Percentiles rank a stretch among this genome's conserved stretches.
Conservation (phyloP, 2,113 vertebrate species). For the Typhlomys cinereus region DNA sequence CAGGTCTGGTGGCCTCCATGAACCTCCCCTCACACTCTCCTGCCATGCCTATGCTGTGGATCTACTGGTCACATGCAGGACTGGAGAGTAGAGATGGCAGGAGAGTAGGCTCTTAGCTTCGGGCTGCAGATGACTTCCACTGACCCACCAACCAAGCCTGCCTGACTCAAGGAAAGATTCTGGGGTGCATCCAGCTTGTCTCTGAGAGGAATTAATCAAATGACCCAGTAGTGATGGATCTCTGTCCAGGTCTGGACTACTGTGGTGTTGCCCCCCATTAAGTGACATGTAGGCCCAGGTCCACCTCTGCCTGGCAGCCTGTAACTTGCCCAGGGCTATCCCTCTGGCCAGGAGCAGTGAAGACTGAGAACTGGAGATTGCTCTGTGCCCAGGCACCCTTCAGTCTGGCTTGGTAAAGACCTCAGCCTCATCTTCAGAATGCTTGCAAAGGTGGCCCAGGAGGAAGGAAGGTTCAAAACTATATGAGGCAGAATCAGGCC, state of each 20-base stretch:
- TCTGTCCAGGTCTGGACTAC: conserved; percentile 35
- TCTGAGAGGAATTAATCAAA: conserved; percentile 42
- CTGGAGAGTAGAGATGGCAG: not conserved
- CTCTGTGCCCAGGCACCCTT: conserved; percentile 36
- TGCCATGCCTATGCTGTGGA: conserved; percentile 17
- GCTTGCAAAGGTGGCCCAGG: not conserved
- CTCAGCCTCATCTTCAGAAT: conserved; percentile 3
- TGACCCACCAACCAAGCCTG: not conserved
- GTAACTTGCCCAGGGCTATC: not conserved
- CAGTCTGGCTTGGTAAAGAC: not conserved
- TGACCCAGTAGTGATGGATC: conserved; percentile 38
- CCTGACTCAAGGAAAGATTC: conserved; percentile 6
- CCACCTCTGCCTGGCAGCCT: conserved; percentile 16
- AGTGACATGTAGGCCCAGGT: not conserved
- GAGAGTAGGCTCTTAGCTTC: conserved; percentile 1
- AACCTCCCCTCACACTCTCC: conserved; percentile 19
- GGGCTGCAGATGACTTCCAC: conserved; percentile 37
- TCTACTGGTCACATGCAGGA: conserved; percentile 14
- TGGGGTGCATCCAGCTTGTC: not conserved
- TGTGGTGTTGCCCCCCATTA: conserved; percentile 52
- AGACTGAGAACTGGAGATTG: not conserved
- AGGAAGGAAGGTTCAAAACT: not conserved
- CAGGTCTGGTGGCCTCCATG: conserved; percentile 44
- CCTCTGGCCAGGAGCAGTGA: conserved; percentile 34
- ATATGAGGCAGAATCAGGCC: not conserved